These are phyloP conservation scores for Syngnathus acus DNA, from an alignment of 2,797 vertebrate species.

Conservation along the genomic window DNA sequence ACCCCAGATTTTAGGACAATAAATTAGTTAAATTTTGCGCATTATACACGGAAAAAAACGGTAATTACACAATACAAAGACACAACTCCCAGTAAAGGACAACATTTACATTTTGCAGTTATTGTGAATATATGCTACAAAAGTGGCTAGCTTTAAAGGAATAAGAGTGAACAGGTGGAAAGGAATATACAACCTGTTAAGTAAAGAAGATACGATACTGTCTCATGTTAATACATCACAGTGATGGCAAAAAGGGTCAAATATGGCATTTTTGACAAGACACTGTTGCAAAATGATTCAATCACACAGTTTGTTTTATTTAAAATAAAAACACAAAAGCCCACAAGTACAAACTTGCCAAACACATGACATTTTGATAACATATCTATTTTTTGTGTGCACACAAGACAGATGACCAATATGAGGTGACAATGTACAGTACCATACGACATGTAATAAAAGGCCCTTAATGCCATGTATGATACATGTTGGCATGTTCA, in stretches of 20 bases:
- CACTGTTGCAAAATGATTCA: not conserved
- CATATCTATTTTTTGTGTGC: not conserved
- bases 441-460: not conserved
- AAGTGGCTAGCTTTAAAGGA: too few relatives aligned
- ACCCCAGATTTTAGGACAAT: too few relatives aligned
- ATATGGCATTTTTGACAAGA: not conserved
- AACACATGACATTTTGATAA: not conserved
- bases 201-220: too few relatives aligned
- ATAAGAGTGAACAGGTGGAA: too few relatives aligned
- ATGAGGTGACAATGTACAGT: not conserved
- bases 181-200: too few relatives aligned
- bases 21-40: too few relatives aligned
- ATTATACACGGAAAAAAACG: too few relatives aligned
- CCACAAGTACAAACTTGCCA: not conserved
- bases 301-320: not conserved
- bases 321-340: not conserved
- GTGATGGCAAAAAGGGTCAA: not conserved
- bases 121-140: too few relatives aligned
- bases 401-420: not conserved
- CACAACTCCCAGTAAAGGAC: too few relatives aligned
- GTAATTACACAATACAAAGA: too few relatives aligned
- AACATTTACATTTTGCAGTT: too few relatives aligned
- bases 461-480: not conserved
- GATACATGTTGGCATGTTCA: not conserved
- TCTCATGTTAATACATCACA: too few relatives aligned